These are phyloP conservation scores for Trichechus manatus DNA, from an alignment of 2,113 vertebrate species.

Conservation along the genomic window DNA sequence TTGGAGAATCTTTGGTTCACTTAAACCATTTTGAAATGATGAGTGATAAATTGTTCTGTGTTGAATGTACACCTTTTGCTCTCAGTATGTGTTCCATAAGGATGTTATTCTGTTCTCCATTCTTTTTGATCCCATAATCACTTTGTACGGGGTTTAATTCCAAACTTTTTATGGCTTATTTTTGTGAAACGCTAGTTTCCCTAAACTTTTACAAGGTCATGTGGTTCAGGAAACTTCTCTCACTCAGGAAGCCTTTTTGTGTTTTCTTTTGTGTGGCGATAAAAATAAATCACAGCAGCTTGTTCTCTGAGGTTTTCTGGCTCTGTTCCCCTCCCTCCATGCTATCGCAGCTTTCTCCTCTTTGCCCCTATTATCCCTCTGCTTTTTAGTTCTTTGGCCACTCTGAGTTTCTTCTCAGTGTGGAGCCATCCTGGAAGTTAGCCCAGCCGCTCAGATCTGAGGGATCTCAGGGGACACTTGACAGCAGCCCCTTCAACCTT, in stretches of 20 bases:
- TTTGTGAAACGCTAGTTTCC: too few relatives aligned
- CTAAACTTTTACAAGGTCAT: background rate
- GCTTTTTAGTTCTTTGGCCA: background rate
- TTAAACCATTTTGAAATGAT: background rate
- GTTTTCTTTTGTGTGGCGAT: background rate
- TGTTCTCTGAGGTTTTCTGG: background rate
- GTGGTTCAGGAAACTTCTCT: background rate
- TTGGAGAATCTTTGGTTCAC: background rate
- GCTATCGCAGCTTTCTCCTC: background rate
- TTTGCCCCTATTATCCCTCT: background rate
- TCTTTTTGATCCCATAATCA: background rate
- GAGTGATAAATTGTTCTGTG: background rate
- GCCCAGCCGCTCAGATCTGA: rapidly evolving
- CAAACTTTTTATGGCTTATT: background rate
- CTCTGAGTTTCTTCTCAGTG: background rate
- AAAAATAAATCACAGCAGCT: background rate
- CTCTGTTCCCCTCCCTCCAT: background rate
- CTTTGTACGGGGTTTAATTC: background rate
- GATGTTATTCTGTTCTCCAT: background rate
- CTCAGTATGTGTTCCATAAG: background rate
- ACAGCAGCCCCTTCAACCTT: rapidly evolving
- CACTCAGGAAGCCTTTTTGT: background rate
- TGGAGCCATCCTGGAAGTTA: background rate
- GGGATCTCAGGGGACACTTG: too few relatives aligned
- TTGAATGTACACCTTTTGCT: background rate